Base-by-base conservation (phyloP, 2,113 vertebrate species). In the Hiodon alosoides region DNA sequence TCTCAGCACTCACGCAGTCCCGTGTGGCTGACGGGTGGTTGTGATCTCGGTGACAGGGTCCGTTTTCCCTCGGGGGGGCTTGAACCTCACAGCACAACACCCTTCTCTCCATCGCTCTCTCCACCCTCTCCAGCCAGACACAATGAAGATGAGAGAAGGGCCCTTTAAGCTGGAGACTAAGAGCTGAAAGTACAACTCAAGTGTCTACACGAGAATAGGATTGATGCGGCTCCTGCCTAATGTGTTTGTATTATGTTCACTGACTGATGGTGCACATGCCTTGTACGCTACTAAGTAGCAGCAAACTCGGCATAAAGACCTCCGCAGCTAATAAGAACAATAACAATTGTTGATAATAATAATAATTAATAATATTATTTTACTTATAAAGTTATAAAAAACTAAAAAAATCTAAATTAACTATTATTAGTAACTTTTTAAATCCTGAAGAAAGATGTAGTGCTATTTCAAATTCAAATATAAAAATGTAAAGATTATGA, bases 31-130 rank as follows among this genome's bases (percentile, higher is more conserved):
- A 88, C 86, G 86, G 85, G 85, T 88, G 88, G 87, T 89, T 89
- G 84, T 89, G 88, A 89, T 89, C 86, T 86, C 81, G 85, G 78
- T 89, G 88, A 89, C 86, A 87, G 83, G 76, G 81, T 81, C 81
- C 82, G 73, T 73, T 85, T 81, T 82, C 85, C 64, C 64, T 52
- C 8, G 31, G 77, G 83, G 85, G 50, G 79, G 76, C 54, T 69
- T n/a, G 69, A 55, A 65, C 17, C 62, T 51, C 5, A 50, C 61
- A 55, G n/a, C 62, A 48, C 52, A 64, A n/a, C 48, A 5, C 62
- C 53, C 52, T 47, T 75, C 71, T 72, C 47, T 69, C 59, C 61
- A 78, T 72, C 69, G 55, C 55, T 57, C 55, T 62, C 60, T 5
- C 60, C 14, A 81, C 73, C 76, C 65, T 79, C 81, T 81, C 78